Conservation (phyloP, 2,797 vertebrate species). For the Lithobates pipiens region DNA sequence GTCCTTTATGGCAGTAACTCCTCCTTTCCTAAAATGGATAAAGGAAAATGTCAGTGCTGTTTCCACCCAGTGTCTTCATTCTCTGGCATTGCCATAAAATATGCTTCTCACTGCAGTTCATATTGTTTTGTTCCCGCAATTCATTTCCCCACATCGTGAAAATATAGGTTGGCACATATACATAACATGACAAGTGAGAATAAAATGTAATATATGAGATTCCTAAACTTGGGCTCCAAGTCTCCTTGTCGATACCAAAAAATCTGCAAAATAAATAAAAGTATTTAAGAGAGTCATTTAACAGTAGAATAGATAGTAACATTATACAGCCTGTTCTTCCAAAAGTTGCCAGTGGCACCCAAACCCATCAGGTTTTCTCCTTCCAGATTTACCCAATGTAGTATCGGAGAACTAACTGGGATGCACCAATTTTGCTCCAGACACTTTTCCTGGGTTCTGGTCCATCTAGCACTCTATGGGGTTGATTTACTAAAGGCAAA, state of each 20-base stretch:
- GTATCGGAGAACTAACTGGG: no score
- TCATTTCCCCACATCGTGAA: slow-evolving; percentile 88
- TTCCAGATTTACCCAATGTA: no score
- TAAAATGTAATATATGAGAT: slow-evolving; percentile 95
- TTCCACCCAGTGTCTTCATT: background rate
- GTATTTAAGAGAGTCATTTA: no score
- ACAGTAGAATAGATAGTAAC: no score
- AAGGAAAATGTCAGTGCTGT: slow-evolving; percentile 8
- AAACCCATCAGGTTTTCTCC: no score
- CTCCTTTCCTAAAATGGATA: slow-evolving; percentile 61
- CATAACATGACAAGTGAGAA: slow-evolving; percentile 93
- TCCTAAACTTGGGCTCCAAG: slow-evolving; percentile 96
- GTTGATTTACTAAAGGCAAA: no score
- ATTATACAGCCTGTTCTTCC: no score
- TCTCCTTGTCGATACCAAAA: slow-evolving; percentile 98
- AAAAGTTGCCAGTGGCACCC: no score
- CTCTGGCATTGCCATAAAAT: background rate
- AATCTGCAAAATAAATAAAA: slow-evolving; percentile 79
- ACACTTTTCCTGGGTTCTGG: no score
- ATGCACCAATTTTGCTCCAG: no score
- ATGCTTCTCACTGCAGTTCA: slow-evolving; percentile 11
- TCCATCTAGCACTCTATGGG: no score
- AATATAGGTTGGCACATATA: slow-evolving; percentile 98
- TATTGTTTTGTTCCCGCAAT: slow-evolving; percentile 27
- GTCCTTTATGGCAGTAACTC: slow-evolving; percentile 65